Evolutionary conservation across 2,113 vertebrate genomes (phyloP), one percentile per base, ranked within the genome.

Genomic region (Mastomys natalensis): DNA sequence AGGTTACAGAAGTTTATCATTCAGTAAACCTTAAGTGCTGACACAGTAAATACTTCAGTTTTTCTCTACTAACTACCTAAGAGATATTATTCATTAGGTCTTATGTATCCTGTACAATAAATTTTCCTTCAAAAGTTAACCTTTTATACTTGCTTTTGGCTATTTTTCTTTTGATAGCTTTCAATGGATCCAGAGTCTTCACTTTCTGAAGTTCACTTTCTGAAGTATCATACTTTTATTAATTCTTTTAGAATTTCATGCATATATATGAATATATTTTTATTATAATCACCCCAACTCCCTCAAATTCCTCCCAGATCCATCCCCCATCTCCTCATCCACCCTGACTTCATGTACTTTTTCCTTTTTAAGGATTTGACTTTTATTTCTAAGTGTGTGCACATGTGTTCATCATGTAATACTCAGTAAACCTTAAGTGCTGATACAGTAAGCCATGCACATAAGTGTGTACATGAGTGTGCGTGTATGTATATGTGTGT

Each of bases 101-200:
- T 45, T 45, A 89, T 26, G 11, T 31, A 92, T 62, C 78, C 43
- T 85, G 80, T 74, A 55, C 87, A 90, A 82, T 58, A 7, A 0
- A 58, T 68, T 94, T 96, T 92, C 66, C 81, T 96, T 73, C 48
- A 96, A 84, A 62, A 19, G 37, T 85, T 66, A 66, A 10, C 17
- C 8, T 43, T 15, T 29, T 85, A 34, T 45, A 21, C 2, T 9
- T 12, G 8, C 45, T 31, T 62, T 68, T 87, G 29, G 21, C 16
- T 68, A 7, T 68, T 87, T 64, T 66, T 86, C 82, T 62, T 62
- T 85, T 85, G 58, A 31, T 45, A 45, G 4, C 40, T 85, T 31
- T 15, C 40, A 45, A 19, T 45, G 7, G 40, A 4, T 85, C 66
- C 48, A 85, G 2, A 66, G 34, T 64, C 60, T 48, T 48, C 17